Evolutionary conservation across 1,140 invertebrate species (phyloP), one percentile per base, ranked within the genome.

Genomic region (Meloidogyne chitwoodi): DNA sequence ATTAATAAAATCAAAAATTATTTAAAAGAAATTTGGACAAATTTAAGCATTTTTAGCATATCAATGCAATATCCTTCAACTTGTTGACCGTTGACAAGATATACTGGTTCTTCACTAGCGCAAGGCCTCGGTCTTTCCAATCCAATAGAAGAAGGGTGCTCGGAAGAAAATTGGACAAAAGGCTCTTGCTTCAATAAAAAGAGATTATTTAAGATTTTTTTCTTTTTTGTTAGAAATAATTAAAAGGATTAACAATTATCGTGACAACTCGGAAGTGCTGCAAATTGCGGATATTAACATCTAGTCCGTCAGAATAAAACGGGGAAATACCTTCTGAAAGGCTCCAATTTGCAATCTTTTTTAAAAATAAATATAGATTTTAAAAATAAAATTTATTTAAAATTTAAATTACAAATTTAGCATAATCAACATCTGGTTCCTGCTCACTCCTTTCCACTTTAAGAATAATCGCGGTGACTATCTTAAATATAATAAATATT

Each of bases 11-110:
- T 79, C 56, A 41, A 78, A 68, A 26, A 79, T 70, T 4, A 79
- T 66, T 29, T 29, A 19, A 14, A 34, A 22, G 67, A 65, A 38
- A 16, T 22, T 24, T 68, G 1, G 8, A 72, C 67, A 10, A 29
- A 2, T 76, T 74, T 77, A 41, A 83, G 66, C 61, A 79, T 67
- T 24, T 74, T 68, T 29, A 83, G 38, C 68, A 82, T 62, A 67
- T 84, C 82, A 61, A 87, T 86, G 61, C 85, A 86, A 68, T 86
- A 86, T 24, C 84, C 84, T 75, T 85, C 80, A 62, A 79, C 64
- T 11, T 48, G 65, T 61, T 77, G 61, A 22, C 75, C 76, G 14
- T 3, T 48, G 19, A 48, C 29, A 41, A 73, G n/a, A 27, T 24
- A n/a, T 10, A 73, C 71, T 16, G 41, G 71, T 11, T 73, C 34